These are phyloP conservation scores for Apamea monoglypha DNA, from an alignment of 2,888 invertebrate genomes.

Conservation along the genomic window DNA sequence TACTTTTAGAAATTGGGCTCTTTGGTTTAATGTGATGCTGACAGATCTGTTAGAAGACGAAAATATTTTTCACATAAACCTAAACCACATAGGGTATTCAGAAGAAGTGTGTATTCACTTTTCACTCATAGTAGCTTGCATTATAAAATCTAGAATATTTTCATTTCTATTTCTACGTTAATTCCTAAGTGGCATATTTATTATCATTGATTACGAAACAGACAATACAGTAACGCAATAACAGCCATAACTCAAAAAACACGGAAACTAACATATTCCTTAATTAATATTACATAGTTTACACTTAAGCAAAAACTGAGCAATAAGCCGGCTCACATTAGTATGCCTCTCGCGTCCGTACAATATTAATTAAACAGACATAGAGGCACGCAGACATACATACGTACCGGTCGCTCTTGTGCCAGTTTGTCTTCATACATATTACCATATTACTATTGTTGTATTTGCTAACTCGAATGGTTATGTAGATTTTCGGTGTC, in stretches of 20 bases:
- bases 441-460: constrained; percentile 63
- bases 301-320: constrained; percentile 43
- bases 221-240: constrained; percentile 28
- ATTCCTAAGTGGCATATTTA: neutral
- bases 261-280: constrained; percentile 33
- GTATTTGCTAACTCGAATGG: constrained; percentile 32
- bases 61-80: neutral
- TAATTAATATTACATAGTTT: constrained; percentile 47
- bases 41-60: neutral
- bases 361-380: constrained; percentile 73
- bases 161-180: no score
- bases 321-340: constrained; percentile 49
- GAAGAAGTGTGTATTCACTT: neutral
- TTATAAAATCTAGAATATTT: neutral
- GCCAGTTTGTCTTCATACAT: constrained; percentile 70
- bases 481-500: constrained; percentile 28
- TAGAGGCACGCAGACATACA: constrained; percentile 28
- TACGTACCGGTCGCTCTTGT: constrained; percentile 76
- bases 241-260: constrained; percentile 13
- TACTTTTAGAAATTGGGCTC: neutral
- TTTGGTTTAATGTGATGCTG: neutral
- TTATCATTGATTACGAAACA: constrained; percentile 12
- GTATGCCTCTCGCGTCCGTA: constrained; percentile 62
- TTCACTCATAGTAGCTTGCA: neutral
- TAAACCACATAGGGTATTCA: neutral